These are phyloP conservation scores for Eulemur albifrons DNA, from an alignment of 2,797 vertebrate species.

Conservation along the genomic window DNA sequence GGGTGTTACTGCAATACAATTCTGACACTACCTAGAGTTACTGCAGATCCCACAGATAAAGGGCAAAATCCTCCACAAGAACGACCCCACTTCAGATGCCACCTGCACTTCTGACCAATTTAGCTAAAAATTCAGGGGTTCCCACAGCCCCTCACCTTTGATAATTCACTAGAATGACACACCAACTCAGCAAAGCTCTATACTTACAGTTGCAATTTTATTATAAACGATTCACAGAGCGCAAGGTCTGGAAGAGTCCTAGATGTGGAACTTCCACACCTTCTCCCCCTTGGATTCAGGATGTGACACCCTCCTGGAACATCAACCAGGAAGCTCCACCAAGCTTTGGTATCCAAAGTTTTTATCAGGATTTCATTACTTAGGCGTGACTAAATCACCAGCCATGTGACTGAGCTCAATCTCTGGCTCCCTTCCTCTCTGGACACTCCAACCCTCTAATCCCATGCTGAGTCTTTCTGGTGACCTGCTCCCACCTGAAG, in stretches of 20 bases:
- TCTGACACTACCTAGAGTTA: neutral
- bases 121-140: neutral
- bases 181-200: neutral
- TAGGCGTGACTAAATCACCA: neutral
- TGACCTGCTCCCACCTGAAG: neutral
- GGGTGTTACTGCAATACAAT: too few species aligned
- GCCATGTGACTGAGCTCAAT: rapidly evolving
- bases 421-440: neutral
- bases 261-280: neutral
- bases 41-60: neutral
- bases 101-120: neutral
- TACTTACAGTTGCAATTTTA: neutral
- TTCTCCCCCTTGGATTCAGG: neutral
- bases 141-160: neutral
- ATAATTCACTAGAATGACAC: neutral
- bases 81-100: neutral
- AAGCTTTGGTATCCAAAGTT: neutral
- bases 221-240: neutral
- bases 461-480: neutral
- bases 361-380: neutral
- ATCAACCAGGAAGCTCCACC: neutral
- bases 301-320: too few species aligned
- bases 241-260: neutral
- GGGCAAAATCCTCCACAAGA: neutral
- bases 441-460: neutral